Evolutionary conservation across 2,113 vertebrate species (phyloP).

Genomic region (Microtus ochrogaster): DNA sequence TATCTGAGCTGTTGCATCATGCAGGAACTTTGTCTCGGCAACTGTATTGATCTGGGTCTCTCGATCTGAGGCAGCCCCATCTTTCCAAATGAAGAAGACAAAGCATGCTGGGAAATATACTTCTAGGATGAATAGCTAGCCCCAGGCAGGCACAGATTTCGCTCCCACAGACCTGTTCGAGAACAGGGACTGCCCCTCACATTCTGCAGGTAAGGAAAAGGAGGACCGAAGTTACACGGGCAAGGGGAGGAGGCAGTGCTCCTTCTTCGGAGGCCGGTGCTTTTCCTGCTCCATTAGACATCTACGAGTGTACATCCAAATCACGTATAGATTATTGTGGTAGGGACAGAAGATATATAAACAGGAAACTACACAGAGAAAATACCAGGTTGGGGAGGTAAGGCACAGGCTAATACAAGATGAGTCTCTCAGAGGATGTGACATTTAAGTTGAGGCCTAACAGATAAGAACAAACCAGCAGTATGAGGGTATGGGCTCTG

Average conservation of each 20-base stretch:
- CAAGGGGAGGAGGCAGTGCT: neutral
- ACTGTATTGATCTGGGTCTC: neutral
- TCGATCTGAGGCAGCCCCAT: neutral
- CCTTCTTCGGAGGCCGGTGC: neutral
- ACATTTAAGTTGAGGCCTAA: neutral
- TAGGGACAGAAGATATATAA: neutral
- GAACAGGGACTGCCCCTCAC: neutral
- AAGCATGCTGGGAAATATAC: no score
- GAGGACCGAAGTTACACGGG: neutral
- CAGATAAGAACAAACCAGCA: slow-evolving; percentile 13
- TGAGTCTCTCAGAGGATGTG: neutral
- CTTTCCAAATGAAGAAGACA: neutral
- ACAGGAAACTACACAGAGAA: neutral
- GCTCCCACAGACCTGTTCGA: neutral
- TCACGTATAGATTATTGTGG: neutral
- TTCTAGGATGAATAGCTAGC: no score
- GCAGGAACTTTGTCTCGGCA: neutral
- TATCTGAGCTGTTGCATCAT: no score
- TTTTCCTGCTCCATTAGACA: neutral
- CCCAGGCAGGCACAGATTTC: neutral
- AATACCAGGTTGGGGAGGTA: neutral
- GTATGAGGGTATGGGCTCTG: accelerated
- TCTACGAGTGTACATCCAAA: neutral
- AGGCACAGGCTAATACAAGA: neutral
- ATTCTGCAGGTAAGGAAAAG: neutral